phyloP scores from a whole-genome alignment of 1,140 invertebrate genomes.

The Trichoplusia ni region DNA sequence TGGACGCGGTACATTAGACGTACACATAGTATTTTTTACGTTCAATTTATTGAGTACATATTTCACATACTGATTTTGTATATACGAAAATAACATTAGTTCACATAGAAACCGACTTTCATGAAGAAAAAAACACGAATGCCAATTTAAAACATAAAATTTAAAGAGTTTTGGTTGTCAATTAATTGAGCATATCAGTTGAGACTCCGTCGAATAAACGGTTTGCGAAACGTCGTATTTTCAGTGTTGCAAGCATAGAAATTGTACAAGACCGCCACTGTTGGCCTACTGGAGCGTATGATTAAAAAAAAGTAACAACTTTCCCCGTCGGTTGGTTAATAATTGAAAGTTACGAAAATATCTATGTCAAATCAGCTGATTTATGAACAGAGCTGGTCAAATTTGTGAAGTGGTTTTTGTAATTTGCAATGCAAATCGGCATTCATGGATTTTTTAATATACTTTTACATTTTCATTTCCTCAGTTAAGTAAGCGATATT shows the following conservation, averaged over 20 bases:
- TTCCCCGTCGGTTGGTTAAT: slow-evolving; percentile 68
- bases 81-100: too few relatives aligned
- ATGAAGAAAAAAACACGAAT: too few relatives aligned
- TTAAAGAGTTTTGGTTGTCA: slow-evolving; percentile 40
- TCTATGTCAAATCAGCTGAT: slow-evolving; percentile 27
- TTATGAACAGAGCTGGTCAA: slow-evolving; percentile 1
- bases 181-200: slow-evolving; percentile 46
- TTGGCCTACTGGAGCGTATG: slow-evolving; percentile 74
- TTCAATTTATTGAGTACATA: neutral
- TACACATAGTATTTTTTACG: too few relatives aligned
- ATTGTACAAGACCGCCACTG: slow-evolving; percentile 64
- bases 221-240: slow-evolving; percentile 64
- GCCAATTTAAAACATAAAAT: neutral
- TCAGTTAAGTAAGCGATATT: too few relatives aligned
- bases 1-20: neutral
- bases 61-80: slow-evolving; percentile 4
- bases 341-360: slow-evolving; percentile 60
- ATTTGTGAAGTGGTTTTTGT: slow-evolving; percentile 1
- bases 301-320: slow-evolving; percentile 75
- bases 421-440: neutral
- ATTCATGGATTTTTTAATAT: too few relatives aligned
- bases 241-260: slow-evolving; percentile 72
- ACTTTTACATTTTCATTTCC: too few relatives aligned
- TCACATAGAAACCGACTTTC: neutral
- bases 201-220: slow-evolving; percentile 45